These are phyloP conservation scores for Lacerta viridis DNA, from an alignment of 2,797 vertebrate species.

Conservation along the genomic window DNA sequence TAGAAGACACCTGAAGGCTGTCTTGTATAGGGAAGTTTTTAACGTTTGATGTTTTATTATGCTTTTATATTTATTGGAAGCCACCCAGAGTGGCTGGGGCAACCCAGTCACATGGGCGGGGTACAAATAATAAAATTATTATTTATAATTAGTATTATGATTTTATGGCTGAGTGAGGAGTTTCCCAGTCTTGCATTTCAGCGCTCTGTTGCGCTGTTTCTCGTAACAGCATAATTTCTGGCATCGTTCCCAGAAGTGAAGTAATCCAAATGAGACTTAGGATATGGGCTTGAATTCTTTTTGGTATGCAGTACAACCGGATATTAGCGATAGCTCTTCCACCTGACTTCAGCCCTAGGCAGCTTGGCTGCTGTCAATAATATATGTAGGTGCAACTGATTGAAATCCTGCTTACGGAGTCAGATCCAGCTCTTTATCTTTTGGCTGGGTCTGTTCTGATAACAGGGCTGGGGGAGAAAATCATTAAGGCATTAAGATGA, in stretches of 20 bases:
- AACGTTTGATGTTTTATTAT: no score
- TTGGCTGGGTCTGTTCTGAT: constrained; percentile 23
- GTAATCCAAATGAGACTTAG: not conserved
- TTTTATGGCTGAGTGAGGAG: not conserved
- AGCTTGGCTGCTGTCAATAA: not conserved
- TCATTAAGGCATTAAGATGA: constrained; percentile 11
- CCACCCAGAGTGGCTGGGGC: no score
- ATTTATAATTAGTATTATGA: no score
- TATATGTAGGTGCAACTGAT: not conserved
- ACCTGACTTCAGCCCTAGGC: not conserved
- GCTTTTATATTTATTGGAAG: no score
- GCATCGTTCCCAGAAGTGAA: not conserved
- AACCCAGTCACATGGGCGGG: no score
- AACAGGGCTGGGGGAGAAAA: not conserved
- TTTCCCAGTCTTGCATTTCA: no score
- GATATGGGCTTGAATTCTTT: not conserved
- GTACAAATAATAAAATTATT: no score
- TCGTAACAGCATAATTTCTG: not conserved
- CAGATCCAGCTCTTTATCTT: constrained; percentile 14
- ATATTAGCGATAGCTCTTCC: not conserved
- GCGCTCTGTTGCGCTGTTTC: not conserved
- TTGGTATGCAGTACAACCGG: not conserved
- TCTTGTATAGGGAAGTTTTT: no score
- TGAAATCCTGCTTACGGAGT: not conserved
- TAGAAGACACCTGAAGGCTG: no score